phyloP scores from a whole-genome alignment of 1,140 invertebrate species.

The Scaptomyza hsui region DNA sequence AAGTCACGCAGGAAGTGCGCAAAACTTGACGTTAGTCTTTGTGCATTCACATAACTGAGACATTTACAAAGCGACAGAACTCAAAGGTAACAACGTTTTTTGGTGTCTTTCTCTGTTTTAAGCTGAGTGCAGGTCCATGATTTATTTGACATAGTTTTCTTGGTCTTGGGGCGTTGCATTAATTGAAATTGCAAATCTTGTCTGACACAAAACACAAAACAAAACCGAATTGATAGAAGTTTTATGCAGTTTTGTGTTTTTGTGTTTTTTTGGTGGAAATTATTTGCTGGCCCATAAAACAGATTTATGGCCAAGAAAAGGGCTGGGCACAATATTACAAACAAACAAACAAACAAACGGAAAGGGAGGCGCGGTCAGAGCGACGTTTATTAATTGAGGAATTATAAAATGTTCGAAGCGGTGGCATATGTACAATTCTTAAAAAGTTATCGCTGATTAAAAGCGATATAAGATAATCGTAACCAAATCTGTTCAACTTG shows the following conservation, averaged over 20 bases:
- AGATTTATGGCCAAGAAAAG: constrained; percentile 64
- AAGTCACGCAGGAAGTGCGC: constrained; percentile 57
- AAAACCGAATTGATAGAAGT: constrained; percentile 64
- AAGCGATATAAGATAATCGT: constrained; percentile 27
- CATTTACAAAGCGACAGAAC: constrained; percentile 36
- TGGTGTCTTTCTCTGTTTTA: not conserved
- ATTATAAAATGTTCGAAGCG: constrained; percentile 60
- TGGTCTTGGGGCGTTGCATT: constrained; percentile 69
- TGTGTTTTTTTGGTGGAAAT: constrained; percentile 45
- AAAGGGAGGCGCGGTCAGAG: constrained; percentile 23
- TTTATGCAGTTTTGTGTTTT: constrained; percentile 56
- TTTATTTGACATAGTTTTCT: constrained; percentile 76
- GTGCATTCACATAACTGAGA: constrained; percentile 41
- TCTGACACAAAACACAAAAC: constrained; percentile 21
- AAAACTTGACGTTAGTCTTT: constrained; percentile 49
- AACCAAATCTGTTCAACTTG: constrained; percentile 63
- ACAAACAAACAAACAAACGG: constrained; percentile 21
- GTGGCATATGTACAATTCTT: constrained; percentile 41
- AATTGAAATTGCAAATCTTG: constrained; percentile 81
- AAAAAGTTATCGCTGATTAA: constrained; percentile 14
- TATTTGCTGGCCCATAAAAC: constrained; percentile 29
- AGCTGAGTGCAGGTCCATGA: constrained; percentile 56
- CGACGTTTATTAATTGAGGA: constrained; percentile 75
- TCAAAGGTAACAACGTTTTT: constrained; percentile 16
- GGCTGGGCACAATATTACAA: constrained; percentile 32